Conservation (phyloP, 2,888 invertebrate genomes). For the Resseliella maxima region DNA sequence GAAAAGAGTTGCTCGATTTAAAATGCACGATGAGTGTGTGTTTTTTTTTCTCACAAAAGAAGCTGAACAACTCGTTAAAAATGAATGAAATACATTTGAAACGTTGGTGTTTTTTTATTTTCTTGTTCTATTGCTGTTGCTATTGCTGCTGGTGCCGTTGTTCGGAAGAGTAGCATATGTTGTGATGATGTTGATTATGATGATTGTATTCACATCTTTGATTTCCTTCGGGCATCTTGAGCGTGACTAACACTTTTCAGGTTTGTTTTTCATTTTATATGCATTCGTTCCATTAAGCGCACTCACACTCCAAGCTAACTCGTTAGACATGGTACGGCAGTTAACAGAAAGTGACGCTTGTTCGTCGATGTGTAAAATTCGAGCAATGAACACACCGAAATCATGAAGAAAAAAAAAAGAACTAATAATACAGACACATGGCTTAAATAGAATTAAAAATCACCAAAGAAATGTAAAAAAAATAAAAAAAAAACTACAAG, state of each 20-base stretch:
- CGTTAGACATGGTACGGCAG: constrained; percentile 33
- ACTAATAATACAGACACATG: background rate
- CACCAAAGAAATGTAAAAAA: background rate
- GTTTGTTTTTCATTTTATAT: constrained; percentile 46
- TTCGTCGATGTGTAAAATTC: constrained; percentile 46
- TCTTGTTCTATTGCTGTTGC: background rate
- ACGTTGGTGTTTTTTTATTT: background rate
- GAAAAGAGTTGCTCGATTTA: background rate
- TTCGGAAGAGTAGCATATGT: background rate
- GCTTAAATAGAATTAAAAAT: background rate
- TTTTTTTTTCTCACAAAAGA: constrained; percentile 4
- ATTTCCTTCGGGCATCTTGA: constrained; percentile 28
- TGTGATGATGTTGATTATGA: background rate
- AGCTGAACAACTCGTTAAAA: constrained; percentile 43
- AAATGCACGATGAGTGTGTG: background rate
- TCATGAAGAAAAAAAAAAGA: background rate
- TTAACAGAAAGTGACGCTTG: constrained; percentile 38
- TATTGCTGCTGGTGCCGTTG: background rate
- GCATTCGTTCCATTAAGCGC: constrained; percentile 51
- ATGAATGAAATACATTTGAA: constrained; percentile 39
- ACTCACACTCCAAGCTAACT: background rate
- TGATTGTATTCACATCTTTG: constrained; percentile 36
- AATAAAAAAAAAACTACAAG: background rate
- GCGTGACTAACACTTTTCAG: constrained; percentile 53
- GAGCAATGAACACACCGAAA: background rate